phyloP scores from a whole-genome alignment of 2,888 invertebrate species.

The Harpalus rubripes region DNA sequence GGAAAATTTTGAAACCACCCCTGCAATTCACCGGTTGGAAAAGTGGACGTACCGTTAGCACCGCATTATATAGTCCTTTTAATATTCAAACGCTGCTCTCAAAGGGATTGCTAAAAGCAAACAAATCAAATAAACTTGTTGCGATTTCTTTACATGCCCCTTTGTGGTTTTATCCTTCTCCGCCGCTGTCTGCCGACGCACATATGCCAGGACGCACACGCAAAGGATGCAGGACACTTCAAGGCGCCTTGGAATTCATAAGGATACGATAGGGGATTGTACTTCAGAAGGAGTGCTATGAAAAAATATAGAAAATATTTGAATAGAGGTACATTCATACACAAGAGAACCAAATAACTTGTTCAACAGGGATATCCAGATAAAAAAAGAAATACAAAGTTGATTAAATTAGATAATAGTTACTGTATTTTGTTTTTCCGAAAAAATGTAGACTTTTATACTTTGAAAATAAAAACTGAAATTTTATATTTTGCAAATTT shows the following conservation, averaged over 20 bases:
- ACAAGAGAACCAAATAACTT: too few species aligned
- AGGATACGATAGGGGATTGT: too few species aligned
- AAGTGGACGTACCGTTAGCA: constrained; percentile 12
- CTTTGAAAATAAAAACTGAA: too few species aligned
- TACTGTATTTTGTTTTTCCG: too few species aligned
- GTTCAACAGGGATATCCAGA: too few species aligned
- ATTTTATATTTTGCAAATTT: too few species aligned
- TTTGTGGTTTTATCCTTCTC: background rate
- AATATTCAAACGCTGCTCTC: constrained; percentile 70
- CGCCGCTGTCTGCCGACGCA: background rate
- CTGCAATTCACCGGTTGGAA: background rate
- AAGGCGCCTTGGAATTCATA: background rate
- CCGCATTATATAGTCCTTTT: constrained; percentile 66
- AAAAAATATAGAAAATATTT: too few species aligned
- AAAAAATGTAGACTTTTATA: too few species aligned
- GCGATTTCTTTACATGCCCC: constrained; percentile 68
- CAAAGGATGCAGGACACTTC: background rate
- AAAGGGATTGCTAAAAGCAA: constrained; percentile 69
- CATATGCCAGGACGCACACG: background rate
- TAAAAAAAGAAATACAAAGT: too few species aligned
- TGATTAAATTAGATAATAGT: too few species aligned
- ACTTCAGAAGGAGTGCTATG: too few species aligned
- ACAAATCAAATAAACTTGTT: constrained; percentile 70
- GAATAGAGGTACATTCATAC: too few species aligned
- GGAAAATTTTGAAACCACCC: background rate